phyloP scores from a whole-genome alignment of 2,888 invertebrate species.

The Pristionchus exspectatus region DNA sequence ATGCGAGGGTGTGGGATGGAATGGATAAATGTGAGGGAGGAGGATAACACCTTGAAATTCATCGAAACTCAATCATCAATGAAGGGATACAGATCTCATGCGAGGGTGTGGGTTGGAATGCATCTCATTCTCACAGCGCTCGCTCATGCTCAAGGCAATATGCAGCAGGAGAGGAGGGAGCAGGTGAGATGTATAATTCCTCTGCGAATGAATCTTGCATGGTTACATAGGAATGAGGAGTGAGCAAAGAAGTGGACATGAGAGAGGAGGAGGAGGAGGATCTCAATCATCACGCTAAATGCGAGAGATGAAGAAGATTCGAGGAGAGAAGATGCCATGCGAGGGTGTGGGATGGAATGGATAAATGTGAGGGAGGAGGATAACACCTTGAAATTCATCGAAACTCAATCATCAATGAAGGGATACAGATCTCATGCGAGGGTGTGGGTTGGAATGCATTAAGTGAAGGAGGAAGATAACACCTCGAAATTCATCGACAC shows the following conservation, averaged over 20 bases:
- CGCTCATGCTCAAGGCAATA: background rate
- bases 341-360: background rate
- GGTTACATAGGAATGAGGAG: slow-evolving; percentile 1
- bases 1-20: background rate
- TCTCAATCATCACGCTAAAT: background rate
- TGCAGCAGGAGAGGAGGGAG: background rate
- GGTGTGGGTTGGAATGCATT: no score
- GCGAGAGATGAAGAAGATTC: background rate
- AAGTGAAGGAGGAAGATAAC: no score
- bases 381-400: background rate
- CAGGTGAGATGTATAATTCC: slow-evolving; percentile 29
- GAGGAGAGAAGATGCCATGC: background rate
- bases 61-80: background rate
- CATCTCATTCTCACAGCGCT: background rate
- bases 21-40: background rate
- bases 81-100: background rate
- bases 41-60: no score
- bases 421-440: no score
- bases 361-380: background rate
- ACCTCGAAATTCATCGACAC: no score
- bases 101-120: background rate
- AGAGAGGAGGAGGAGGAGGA: background rate
- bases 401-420: no score
- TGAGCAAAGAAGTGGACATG: background rate
- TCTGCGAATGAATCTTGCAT: slow-evolving; percentile 36